phyloP scores from a whole-genome alignment of 2,888 invertebrate genomes.

The Callyntrura sp. region DNA sequence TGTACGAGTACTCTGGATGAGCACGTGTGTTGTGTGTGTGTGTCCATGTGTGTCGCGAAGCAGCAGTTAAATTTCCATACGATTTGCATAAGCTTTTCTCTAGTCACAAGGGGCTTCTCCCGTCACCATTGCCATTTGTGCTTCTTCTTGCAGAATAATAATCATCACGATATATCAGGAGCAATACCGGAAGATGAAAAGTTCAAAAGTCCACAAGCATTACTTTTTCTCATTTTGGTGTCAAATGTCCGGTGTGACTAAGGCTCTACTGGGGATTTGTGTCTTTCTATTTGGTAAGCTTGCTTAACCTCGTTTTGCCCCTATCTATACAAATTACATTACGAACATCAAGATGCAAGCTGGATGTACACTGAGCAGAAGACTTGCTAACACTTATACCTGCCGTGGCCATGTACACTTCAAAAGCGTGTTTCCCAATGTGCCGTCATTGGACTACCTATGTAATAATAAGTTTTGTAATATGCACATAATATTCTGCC shows the following conservation, averaged over 20 bases:
- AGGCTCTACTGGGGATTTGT: conserved; percentile 65
- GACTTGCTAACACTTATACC: background rate
- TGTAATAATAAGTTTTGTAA: background rate
- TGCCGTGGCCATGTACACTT: background rate
- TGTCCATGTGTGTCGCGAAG: background rate
- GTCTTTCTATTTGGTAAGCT: conserved; percentile 72
- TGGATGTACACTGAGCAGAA: background rate
- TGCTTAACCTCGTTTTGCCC: conserved; percentile 1
- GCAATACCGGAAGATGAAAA: conserved; percentile 64
- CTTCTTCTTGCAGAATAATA: conserved; percentile 31
- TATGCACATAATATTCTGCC: background rate
- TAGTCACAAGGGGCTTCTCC: conserved; percentile 11
- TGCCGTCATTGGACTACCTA: too few species aligned
- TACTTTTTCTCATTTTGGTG: conserved; percentile 55
- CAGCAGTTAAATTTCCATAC: background rate
- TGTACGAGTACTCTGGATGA: too few species aligned
- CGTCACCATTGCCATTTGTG: background rate
- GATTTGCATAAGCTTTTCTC: conserved; percentile 34
- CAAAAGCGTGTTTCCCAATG: background rate
- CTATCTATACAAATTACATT: too few species aligned
- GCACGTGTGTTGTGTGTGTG: too few species aligned
- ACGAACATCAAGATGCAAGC: background rate
- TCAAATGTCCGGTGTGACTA: conserved; percentile 62
- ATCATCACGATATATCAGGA: conserved; percentile 23
- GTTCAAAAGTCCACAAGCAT: conserved; percentile 57